Conservation (phyloP, 2,888 invertebrate species). For the Drosophila pseudotalamancana region DNA sequence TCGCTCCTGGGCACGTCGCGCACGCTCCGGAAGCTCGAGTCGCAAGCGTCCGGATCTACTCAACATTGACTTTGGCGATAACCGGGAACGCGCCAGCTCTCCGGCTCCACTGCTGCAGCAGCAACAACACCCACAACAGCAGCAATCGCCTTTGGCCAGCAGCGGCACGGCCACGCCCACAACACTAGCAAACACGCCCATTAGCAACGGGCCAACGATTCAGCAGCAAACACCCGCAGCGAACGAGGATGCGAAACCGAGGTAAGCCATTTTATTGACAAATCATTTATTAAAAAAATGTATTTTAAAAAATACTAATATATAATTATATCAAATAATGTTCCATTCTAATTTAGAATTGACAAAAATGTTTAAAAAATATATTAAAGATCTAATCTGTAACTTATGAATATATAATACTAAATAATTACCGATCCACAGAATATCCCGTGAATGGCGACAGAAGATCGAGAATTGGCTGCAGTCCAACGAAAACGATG, state of each 20-base stretch:
- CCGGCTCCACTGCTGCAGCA: constrained; percentile 86
- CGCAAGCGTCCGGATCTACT: constrained; percentile 92
- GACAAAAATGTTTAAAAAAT: not conserved
- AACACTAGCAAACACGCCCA: constrained; percentile 51
- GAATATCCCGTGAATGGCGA: constrained; percentile 90
- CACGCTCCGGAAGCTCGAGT: constrained; percentile 88
- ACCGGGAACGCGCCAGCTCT: constrained; percentile 90
- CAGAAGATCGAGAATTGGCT: constrained; percentile 97
- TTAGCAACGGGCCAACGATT: constrained; percentile 45
- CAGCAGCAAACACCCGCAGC: constrained; percentile 69
- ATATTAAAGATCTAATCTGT: not conserved
- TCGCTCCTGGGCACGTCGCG: constrained; percentile 94
- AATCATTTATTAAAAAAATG: not conserved
- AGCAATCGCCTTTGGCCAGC: constrained; percentile 81
- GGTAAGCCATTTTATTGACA: constrained; percentile 83
- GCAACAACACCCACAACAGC: constrained; percentile 48
- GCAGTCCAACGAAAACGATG: constrained; percentile 93
- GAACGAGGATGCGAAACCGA: constrained; percentile 86
- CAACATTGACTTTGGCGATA: constrained; percentile 89
- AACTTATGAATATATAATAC: not conserved
- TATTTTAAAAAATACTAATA: not conserved
- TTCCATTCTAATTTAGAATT: not conserved
- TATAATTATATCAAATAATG: too few relatives aligned
- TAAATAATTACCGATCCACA: not conserved
- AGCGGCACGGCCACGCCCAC: constrained; percentile 63